Conservation (phyloP, 2,113 vertebrate genomes). For the Lontra canadensis region DNA sequence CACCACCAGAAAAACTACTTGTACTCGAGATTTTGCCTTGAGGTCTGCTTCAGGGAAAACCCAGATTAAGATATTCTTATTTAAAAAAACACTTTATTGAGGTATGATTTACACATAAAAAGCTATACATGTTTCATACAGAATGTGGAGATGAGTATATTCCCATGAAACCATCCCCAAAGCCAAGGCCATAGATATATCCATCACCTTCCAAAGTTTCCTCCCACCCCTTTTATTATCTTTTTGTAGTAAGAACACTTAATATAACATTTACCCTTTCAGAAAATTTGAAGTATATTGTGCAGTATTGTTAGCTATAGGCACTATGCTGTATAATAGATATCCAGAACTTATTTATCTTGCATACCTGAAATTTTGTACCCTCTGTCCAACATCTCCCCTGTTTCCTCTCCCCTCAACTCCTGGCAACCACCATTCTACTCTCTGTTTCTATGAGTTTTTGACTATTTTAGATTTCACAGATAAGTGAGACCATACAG, state of each 20-base stretch:
- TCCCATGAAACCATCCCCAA: neutral
- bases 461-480: neutral
- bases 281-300: neutral
- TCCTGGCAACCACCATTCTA: neutral
- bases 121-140: neutral
- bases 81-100: neutral
- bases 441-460: neutral
- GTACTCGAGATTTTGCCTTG: neutral
- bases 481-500: neutral
- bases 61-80: neutral
- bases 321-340: neutral
- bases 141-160: neutral
- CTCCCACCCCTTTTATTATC: neutral
- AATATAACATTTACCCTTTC: neutral
- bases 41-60: neutral
- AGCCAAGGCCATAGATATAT: neutral
- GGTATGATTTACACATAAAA: neutral
- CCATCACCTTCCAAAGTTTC: neutral
- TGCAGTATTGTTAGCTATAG: neutral
- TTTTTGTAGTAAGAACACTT: neutral
- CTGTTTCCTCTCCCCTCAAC: neutral
- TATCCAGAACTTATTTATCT: neutral
- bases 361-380: neutral
- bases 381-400: neutral
- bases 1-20: constrained; percentile 27